Evolutionary conservation across 2,113 vertebrate genomes (phyloP).

Genomic region (Nicator chloris): DNA sequence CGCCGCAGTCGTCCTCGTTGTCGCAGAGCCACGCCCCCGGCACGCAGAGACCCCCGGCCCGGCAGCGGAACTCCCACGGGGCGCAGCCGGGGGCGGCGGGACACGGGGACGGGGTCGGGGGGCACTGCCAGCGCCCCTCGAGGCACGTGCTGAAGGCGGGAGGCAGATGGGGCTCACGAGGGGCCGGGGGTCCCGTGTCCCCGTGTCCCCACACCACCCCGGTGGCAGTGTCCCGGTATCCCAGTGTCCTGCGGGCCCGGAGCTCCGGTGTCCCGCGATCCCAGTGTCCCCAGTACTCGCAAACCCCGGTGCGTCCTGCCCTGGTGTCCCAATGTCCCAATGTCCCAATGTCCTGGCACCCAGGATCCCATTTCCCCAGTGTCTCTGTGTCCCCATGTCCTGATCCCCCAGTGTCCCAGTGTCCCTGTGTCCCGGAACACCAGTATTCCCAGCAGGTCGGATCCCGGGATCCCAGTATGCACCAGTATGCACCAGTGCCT

Average conservation of each 20-base stretch:
- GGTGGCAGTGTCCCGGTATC: too few species aligned
- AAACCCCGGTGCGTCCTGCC: neutral
- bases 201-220: neutral
- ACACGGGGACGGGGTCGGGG: neutral
- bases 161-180: accelerated
- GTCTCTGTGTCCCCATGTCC: accelerated
- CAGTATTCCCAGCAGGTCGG: too few species aligned
- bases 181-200: accelerated
- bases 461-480: neutral
- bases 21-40: conserved; percentile 86
- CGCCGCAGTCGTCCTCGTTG: conserved; percentile 87
- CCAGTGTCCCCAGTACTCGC: too few species aligned
- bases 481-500: neutral
- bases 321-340: too few species aligned
- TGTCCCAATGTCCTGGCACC: too few species aligned
- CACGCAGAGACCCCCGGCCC: conserved; percentile 73
- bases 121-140: conserved; percentile 78
- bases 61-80: conserved; percentile 78
- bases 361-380: accelerated
- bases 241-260: neutral
- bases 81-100: conserved; percentile 18
- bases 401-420: neutral
- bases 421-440: too few species aligned
- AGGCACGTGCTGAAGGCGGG: conserved; percentile 73
- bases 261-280: neutral